Evolutionary conservation across 2,113 vertebrate species (phyloP), one percentile per base, ranked within the genome.

Genomic region (Pelodiscus sinensis): DNA sequence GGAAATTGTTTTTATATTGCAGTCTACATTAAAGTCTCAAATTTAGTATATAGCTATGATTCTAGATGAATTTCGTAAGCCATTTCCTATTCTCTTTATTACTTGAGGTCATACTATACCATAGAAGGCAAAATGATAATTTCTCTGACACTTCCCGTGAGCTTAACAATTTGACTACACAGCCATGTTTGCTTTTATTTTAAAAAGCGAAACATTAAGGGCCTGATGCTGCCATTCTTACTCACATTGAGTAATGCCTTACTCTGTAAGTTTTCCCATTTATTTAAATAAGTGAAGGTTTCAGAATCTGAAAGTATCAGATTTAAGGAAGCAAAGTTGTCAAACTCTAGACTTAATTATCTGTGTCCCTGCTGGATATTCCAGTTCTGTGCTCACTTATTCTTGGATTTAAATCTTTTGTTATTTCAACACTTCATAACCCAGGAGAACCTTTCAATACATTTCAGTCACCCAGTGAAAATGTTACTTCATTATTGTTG

Each of bases 401-500:
- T 57, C 87, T 75, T 94, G 35, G 38, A 60, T 77, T 96, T 92
- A 8, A 3, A 89, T 90, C 44, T 89, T 68, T 87, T 95, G 54
- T 51, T 77, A 88, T 79, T 68, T 35, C 25, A 87, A 4, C 60
- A 84, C 79, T 68, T 80, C 87, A 84, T 94, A 96, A 97, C 87
- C 87, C 89, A 25, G 0, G 3, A n/a, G 75, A 92, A 55, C 82
- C 77, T 93, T 79, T 62, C 84, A 89, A 86, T 93, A 50, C 82
- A 81, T 89, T 94, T 94, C 60, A 60, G 62, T 92, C 50, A 1
- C 78, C 83, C 21, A 25, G 90, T 94, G 92, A 83, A 44, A 87
- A 86, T 96, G 95, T 96, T 31, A 15, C 71, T 94, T 84, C 8
- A 71, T 75, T 92, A 84, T 92, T 92, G 93, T 81, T 93, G 68